phyloP scores from a whole-genome alignment of 2,797 vertebrate species.

The Catharus ustulatus region DNA sequence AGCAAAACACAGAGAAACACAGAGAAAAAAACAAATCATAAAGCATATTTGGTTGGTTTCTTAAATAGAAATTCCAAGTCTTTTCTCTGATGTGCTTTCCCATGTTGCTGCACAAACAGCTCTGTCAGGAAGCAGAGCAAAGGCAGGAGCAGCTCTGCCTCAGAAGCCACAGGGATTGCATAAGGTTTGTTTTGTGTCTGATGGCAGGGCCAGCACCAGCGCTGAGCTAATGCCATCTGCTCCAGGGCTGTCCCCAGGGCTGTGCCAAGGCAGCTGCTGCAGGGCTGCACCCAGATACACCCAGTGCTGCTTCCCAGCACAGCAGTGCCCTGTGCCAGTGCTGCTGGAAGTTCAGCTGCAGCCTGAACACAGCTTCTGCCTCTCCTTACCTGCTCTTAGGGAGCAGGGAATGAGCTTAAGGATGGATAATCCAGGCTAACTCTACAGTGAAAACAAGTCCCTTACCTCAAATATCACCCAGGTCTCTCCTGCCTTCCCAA shows the following conservation, averaged over 20 bases:
- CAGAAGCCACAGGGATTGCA: accelerated
- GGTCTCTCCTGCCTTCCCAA: background rate
- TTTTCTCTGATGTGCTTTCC: background rate
- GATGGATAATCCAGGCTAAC: background rate
- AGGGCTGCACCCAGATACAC: background rate
- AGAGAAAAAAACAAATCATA: accelerated
- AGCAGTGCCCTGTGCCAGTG: accelerated
- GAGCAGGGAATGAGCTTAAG: constrained; percentile 3
- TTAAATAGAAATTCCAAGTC: background rate
- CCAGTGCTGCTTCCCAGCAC: background rate
- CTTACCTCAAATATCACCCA: background rate
- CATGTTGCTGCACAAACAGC: accelerated
- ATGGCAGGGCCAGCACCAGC: background rate
- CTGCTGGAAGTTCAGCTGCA: background rate
- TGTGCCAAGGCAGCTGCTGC: background rate
- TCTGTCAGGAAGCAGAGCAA: background rate
- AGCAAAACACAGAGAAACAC: background rate
- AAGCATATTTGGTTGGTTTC: background rate
- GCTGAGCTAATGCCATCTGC: background rate
- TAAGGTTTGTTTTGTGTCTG: background rate
- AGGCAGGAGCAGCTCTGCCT: background rate
- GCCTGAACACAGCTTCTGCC: background rate
- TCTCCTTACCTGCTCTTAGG: accelerated
- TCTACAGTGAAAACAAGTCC: background rate
- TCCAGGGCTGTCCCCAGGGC: background rate